Base-by-base conservation (phyloP, 2,888 invertebrate genomes). In the Auanema freiburgensis region DNA sequence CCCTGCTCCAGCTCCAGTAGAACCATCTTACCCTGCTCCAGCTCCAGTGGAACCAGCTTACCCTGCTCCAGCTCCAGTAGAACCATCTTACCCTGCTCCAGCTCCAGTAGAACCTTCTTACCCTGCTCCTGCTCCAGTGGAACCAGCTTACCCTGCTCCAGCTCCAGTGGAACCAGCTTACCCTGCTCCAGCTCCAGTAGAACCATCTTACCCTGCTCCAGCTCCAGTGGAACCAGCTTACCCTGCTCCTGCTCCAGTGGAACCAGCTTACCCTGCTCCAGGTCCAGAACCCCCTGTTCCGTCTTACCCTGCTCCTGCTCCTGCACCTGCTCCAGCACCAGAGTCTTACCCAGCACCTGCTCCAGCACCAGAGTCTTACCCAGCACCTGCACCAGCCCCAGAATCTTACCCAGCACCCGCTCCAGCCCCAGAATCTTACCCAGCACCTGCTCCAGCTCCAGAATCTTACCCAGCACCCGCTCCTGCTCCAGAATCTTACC, bases 311-410 rank as follows among this genome's bases (percentile, higher is more conserved):
- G 54, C 16, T 18, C 49, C 49, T 33, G 33, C 54, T 41, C 57
- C 57, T 16, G 24, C 57, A 12, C 57, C 57, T n/a, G 41, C 14
- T n/a, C 59, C 56, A 16, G 42, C 59, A 33, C 57, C 54, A n/a
- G 54, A 14, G 14, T 21, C 49, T n/a, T 14, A 41, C 40, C 57
- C 57, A 40, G 24, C 57, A 18, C 57, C 57, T 11, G 41, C 14
- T 8, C 59, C 56, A 16, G 42, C 59, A 33, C 57, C 54, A n/a
- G 33, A 41, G 46, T 33, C 57, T 14, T 24, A 23, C 14, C 57
- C 57, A 10, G 41, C 14, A 8, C 24, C 42, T 21, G 51, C 59
- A 25, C 59, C 55, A n/a, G 59, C 24, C 12, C 51, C 57, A 33
- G 59, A 18, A 6, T 43, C 21, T 18, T 44, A 8, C 21, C n/a